A percentile compares a stretch with the other conserved stretches of the same genome.
phyloP scores from a whole-genome alignment of 2,888 invertebrate species.

The Cantharis flavilabris region DNA sequence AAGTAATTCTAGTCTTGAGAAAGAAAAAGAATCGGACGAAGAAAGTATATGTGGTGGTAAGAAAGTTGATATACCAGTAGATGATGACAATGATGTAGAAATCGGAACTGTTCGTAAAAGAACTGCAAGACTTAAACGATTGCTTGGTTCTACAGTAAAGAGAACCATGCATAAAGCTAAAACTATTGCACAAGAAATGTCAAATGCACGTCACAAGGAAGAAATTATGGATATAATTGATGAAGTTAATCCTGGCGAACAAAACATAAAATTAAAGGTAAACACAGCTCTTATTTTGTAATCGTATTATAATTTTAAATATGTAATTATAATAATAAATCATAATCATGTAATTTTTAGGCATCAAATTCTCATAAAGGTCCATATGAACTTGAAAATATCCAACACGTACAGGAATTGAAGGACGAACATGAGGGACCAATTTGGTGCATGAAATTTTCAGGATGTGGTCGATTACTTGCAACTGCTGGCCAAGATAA shows the following conservation, averaged over 20 bases:
- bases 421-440: constrained; percentile 77
- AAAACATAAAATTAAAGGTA: constrained; percentile 80
- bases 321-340: background rate
- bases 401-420: constrained; percentile 84
- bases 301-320: too few species aligned
- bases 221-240: constrained; percentile 85
- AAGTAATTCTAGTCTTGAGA: constrained; percentile 64
- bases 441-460: constrained; percentile 99
- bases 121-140: constrained; percentile 70
- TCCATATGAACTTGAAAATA: constrained; percentile 91
- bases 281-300: too few species aligned
- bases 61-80: constrained; percentile 60
- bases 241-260: constrained; percentile 77
- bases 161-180: constrained; percentile 91
- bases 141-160: constrained; percentile 87
- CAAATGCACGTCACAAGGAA: constrained; percentile 85
- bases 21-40: constrained; percentile 77
- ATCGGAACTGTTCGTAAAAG: constrained; percentile 57
- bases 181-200: constrained; percentile 85
- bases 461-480: constrained; percentile 89
- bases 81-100: constrained; percentile 56
- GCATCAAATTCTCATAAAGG: constrained; percentile 96
- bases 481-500: constrained; percentile 98
- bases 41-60: constrained; percentile 72
- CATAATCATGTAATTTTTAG: constrained; percentile 37